Percentiles rank a stretch among this genome's conserved stretches.
Evolutionary conservation across 2,797 vertebrate genomes (phyloP).

Genomic region (Pipistrellus nathusii): DNA sequence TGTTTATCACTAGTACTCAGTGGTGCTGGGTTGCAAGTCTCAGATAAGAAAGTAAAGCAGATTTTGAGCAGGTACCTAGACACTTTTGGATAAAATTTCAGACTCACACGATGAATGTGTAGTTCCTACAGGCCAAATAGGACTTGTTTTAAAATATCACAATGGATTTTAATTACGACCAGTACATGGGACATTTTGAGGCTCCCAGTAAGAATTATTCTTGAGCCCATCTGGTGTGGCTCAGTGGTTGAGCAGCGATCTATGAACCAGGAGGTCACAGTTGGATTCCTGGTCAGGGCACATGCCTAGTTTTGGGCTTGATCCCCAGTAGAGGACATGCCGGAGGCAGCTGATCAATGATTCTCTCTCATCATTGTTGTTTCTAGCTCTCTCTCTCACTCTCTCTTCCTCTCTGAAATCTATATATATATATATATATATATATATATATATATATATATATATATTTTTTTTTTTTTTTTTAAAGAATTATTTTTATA

Average conservation of each 20-base stretch:
- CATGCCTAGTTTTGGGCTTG: too few relatives aligned
- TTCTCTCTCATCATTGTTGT: too few relatives aligned
- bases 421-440: too few relatives aligned
- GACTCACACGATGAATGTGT: neutral
- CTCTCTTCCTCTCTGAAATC: too few relatives aligned
- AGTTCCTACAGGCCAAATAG: neutral
- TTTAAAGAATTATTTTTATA: neutral
- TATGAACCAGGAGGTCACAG: too few relatives aligned
- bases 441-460: too few relatives aligned
- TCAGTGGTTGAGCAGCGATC: too few relatives aligned
- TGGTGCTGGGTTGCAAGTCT: neutral
- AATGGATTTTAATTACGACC: neutral
- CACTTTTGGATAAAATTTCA: neutral
- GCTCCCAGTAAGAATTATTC: neutral
- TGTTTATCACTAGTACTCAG: neutral
- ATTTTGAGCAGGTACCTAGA: neutral
- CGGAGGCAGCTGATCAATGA: too few relatives aligned
- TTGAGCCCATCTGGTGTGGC: neutral
- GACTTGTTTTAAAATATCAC: neutral
- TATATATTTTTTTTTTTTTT: too few relatives aligned
- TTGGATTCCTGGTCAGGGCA: too few relatives aligned
- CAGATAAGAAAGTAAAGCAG: neutral
- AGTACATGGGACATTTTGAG: neutral
- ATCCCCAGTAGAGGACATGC: too few relatives aligned
- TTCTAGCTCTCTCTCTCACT: too few relatives aligned